A percentile compares a stretch with the other conserved stretches of the same genome.
Conservation (phyloP, 2,797 vertebrate genomes). For the Alfaro cultratus region DNA sequence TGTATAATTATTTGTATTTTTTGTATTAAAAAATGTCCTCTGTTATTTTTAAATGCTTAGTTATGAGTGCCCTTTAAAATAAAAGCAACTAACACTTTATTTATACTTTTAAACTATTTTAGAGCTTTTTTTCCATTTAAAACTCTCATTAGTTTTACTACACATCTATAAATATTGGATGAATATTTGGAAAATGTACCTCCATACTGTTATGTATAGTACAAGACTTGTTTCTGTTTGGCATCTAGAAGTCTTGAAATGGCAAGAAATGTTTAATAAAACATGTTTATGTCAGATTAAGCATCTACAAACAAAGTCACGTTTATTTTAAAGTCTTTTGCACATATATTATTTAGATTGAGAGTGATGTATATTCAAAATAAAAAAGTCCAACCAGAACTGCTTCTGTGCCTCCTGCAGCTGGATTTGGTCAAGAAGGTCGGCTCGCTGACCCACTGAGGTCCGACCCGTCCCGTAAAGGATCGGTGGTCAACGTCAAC, state of each 20-base stretch:
- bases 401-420: constrained; percentile 31
- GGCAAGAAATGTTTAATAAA: not conserved
- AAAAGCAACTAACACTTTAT: no score
- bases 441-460: constrained; percentile 88
- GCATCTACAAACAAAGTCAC: no score
- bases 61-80: no score
- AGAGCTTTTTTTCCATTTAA: no score
- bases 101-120: no score
- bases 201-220: not conserved
- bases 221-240: not conserved
- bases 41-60: no score
- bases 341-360: not conserved
- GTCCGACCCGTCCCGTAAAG: constrained; percentile 88
- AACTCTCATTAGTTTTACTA: no score
- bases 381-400: not conserved
- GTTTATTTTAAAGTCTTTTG: no score
- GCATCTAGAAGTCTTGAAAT: not conserved
- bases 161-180: not conserved
- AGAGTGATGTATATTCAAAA: not conserved
- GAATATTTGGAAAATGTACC: not conserved
- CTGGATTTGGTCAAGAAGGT: constrained; percentile 84
- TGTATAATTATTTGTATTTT: no score
- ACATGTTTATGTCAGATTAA: not conserved
- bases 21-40: no score
- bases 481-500: constrained; percentile 92